Percentiles rank a stretch among this genome's conserved stretches.
phyloP scores from a whole-genome alignment of 2,797 vertebrate species.

The Scomberomorus guttatus region DNA sequence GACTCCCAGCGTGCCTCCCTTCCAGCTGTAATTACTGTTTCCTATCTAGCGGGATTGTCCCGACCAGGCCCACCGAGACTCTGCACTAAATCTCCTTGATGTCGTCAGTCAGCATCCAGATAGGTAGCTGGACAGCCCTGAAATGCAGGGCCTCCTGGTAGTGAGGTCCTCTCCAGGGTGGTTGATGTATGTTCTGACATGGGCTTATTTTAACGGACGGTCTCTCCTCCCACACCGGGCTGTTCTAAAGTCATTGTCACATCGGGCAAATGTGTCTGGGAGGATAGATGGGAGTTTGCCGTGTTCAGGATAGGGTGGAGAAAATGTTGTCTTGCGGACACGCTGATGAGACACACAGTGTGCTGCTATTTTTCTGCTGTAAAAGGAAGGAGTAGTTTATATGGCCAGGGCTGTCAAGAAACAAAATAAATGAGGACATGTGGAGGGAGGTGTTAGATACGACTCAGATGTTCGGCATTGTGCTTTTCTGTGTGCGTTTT shows the following conservation, averaged over 20 bases:
- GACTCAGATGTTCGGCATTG: constrained; percentile 18
- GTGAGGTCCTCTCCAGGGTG: constrained; percentile 46
- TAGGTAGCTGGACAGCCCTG: constrained; percentile 59
- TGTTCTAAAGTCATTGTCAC: constrained; percentile 70
- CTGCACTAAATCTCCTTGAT: constrained; percentile 70
- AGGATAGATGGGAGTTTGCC: constrained; percentile 77
- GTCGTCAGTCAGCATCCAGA: constrained; percentile 64
- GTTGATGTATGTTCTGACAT: constrained; percentile 68
- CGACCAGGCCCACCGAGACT: constrained; percentile 60
- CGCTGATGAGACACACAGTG: constrained; percentile 50
- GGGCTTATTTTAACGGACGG: constrained; percentile 70
- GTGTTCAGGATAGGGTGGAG: constrained; percentile 58
- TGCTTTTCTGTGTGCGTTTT: neutral
- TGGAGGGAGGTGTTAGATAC: constrained; percentile 15
- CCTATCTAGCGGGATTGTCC: constrained; percentile 68
- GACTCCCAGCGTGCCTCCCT: constrained; percentile 52
- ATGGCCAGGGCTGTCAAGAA: constrained; percentile 42
- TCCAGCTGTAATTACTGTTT: constrained; percentile 78
- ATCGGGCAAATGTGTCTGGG: constrained; percentile 59
- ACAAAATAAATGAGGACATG: constrained; percentile 41
- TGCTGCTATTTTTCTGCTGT: constrained; percentile 36
- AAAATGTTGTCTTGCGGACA: constrained; percentile 66
- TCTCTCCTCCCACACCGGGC: constrained; percentile 54
- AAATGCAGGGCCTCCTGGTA: constrained; percentile 58
- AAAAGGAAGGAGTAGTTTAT: constrained; percentile 33